Percentiles rank a stretch among this genome's conserved stretches.
phyloP scores from a whole-genome alignment of 92 coral and sea anemone genomes.

The Isaurus tuberculatus region DNA sequence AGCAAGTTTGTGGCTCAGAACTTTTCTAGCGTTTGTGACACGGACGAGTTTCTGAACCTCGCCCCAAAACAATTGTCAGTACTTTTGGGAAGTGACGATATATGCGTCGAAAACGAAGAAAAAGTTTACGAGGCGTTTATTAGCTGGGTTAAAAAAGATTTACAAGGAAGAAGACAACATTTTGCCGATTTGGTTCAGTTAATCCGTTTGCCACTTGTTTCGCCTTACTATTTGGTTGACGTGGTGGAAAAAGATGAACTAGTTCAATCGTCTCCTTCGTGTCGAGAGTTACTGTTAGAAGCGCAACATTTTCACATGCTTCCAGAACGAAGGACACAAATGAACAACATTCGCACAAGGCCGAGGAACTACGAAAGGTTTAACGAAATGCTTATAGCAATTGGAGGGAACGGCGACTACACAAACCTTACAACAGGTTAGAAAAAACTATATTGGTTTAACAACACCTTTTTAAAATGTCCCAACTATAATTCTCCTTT shows the following conservation, averaged over 20 bases:
- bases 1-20: conserved; percentile 80
- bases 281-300: conserved; percentile 86
- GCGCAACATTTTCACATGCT: conserved; percentile 99
- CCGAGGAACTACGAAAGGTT: conserved; percentile 96
- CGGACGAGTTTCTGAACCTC: conserved; percentile 85
- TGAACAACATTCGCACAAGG: conserved; percentile 85
- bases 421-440: conserved; percentile 90
- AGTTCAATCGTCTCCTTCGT: conserved; percentile 73
- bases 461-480: too few relatives aligned
- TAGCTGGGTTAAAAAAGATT: conserved; percentile 86
- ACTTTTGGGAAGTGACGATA: conserved; percentile 88
- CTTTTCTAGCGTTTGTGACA: conserved; percentile 89
- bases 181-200: conserved; percentile 82
- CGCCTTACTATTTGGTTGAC: conserved; percentile 96
- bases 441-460: background rate
- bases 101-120: conserved; percentile 94
- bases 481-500: too few relatives aligned
- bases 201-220: conserved; percentile 91
- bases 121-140: conserved; percentile 94
- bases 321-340: conserved; percentile 90
- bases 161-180: conserved; percentile 72
- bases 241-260: conserved; percentile 94
- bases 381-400: conserved; percentile 93
- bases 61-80: conserved; percentile 78
- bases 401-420: conserved; percentile 97